Base-by-base conservation (phyloP, 2,888 invertebrate genomes). In the Polylopha cassiicola region DNA sequence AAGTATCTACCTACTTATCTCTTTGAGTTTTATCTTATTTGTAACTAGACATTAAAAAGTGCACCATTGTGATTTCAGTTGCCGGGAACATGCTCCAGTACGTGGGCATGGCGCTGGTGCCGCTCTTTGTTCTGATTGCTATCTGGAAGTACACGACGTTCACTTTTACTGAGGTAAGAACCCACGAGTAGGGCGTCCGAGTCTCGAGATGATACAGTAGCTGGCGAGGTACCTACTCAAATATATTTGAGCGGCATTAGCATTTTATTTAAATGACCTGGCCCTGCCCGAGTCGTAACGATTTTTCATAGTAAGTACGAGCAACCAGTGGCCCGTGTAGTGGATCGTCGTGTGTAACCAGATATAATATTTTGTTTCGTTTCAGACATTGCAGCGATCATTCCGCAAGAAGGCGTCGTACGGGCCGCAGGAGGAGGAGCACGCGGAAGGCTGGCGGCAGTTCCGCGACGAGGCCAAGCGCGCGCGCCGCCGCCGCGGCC, bases 361-460 rank as follows among this genome's bases (percentile, higher is more conserved):
- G n/a, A n/a, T n/a, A 14, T 18, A 20, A 20, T 18, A 18, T 3
- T 9, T 6, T 13, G 1, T 28, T 24, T 16, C n/a, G 6, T 58
- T 58, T n/a, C 71, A 88, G 88, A 82, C 78, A 39, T 54, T 87
- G 22, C 75, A 58, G 44, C 60, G 59, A 2, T 57, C 87, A 1
- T 81, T 88, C 57, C 64, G 77, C 22, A 79, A 87, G 22, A 82
- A 79, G 38, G 58, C 72, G 4, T 69, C 61, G 0, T 82, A 81
- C 39, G 82, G 82, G 1, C 92, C 92, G 0, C 71, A 73, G 4
- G 87, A 89, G 43, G 66, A 74, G 0, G 72, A 81, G n/a, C 15
- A 75, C 68, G 1, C 79, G 75, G 82, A 84, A 15, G 86, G 88
- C 46, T 92, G 91, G 91, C 61, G 63, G 1, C 74, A 82, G n/a